Evolutionary conservation across 2,797 vertebrate species (phyloP), one percentile per base, ranked within the genome.

Genomic region (Rhyacichthys aspro): DNA sequence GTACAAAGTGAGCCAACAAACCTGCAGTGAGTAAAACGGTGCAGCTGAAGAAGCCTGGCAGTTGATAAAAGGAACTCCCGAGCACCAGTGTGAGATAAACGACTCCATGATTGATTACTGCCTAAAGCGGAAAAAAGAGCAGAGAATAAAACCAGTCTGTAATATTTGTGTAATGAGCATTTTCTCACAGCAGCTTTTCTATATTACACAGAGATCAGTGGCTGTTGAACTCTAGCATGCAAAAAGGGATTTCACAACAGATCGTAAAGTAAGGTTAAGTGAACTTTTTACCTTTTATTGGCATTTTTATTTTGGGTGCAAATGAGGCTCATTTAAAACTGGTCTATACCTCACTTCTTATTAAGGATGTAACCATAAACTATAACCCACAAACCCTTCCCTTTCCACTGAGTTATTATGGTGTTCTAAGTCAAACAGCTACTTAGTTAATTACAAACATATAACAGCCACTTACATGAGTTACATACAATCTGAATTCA

Each of bases 31-130:
- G 78, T 75, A 70, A 67, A 59, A 67, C 56, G 58, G 58, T 60
- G 72, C 81, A 79, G 80, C 75, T 84, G 79, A 88, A 69, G 57
- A 43, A 63, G 72, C 66, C 84, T 89, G 90, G 86, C 86, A 81
- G 57, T 41, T 73, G 85, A 90, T 90, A 75, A 90, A 88, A 90
- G 84, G 28, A 80, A 56, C 48, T 71, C 52, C 23, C 23, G 23
- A 38, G 66, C 72, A 77, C 53, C 67, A 59, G 50, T 53, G 59
- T 76, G 63, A 79, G 77, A 90, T 86, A 85, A 81, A 89, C 76
- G 71, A 85, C 82, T 65, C 28, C 67, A 82, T 89, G 87, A 91
- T 79, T 85, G 87, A 88, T 86, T 81, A 70, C 60, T 0, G 79
- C 83, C 87, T 83, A 32, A 32, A 76, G 87, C 76, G 60, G 69